These are phyloP conservation scores for Linhomoeus sp. DNA, from an alignment of 2,888 invertebrate species.

Conservation along the genomic window DNA sequence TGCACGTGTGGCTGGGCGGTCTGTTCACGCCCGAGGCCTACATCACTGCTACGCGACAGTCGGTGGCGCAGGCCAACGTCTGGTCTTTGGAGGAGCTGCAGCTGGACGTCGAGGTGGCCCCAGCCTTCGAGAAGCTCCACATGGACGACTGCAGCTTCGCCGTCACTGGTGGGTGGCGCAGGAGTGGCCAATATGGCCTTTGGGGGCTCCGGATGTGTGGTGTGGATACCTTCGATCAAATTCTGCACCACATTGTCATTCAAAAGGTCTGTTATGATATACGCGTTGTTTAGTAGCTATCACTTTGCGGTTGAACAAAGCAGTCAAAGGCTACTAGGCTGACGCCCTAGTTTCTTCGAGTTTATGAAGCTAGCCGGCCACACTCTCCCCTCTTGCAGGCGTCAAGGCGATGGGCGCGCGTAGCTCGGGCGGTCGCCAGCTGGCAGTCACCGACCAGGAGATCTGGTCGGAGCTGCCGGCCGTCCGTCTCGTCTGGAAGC, in stretches of 20 bases:
- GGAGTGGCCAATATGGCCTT: too few relatives aligned
- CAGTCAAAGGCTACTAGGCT: too few relatives aligned
- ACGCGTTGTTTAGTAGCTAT: too few relatives aligned
- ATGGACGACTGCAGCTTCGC: constrained; percentile 35
- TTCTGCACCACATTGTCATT: too few relatives aligned
- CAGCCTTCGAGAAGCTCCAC: constrained; percentile 26
- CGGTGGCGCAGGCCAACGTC: constrained; percentile 64
- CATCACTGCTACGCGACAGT: constrained; percentile 93
- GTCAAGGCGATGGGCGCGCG: constrained; percentile 89
- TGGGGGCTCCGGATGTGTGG: too few relatives aligned
- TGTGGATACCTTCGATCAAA: too few relatives aligned
- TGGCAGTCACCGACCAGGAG: constrained; percentile 61
- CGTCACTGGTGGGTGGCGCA: constrained; percentile 33
- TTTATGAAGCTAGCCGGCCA: too few relatives aligned
- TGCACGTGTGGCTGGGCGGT: constrained; percentile 91
- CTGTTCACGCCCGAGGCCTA: constrained; percentile 95
- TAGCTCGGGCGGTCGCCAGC: constrained; percentile 60
- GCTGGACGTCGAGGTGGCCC: constrained; percentile 41
- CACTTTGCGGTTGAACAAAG: too few relatives aligned
- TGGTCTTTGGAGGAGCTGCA: constrained; percentile 81
- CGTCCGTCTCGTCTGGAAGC: constrained; percentile 70
- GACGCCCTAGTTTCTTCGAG: too few relatives aligned
- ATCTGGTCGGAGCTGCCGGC: constrained; percentile 82
- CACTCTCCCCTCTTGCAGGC: constrained; percentile 44
- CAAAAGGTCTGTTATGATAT: too few relatives aligned